Evolutionary conservation across 2,888 invertebrate genomes (phyloP).

Genomic region (Aproaerema taeniolella): DNA sequence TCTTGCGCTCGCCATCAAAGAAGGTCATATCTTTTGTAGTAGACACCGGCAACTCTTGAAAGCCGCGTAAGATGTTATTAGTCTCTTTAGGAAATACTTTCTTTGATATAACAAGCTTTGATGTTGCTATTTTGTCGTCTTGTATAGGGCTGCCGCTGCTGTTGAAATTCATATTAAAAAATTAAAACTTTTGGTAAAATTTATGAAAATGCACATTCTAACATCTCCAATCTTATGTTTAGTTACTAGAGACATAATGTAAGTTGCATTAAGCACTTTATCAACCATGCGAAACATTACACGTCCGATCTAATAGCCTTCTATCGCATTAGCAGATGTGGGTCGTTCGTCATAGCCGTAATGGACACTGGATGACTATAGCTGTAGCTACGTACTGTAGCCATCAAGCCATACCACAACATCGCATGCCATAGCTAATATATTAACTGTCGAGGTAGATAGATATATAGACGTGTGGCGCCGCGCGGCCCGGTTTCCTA

Average conservation of each 20-base stretch:
- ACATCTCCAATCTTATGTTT: too few species aligned
- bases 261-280: too few species aligned
- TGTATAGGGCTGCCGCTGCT: too few species aligned
- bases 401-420: slow-evolving; percentile 2
- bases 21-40: slow-evolving; percentile 15
- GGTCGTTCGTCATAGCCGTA: slow-evolving; percentile 15
- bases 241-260: too few species aligned
- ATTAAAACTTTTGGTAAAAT: too few species aligned
- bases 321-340: slow-evolving; percentile 23
- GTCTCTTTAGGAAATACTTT: too few species aligned
- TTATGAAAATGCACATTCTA: too few species aligned
- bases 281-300: not conserved
- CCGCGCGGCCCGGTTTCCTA: slow-evolving; percentile 14
- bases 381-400: not conserved
- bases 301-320: slow-evolving; percentile 14
- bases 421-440: too few species aligned
- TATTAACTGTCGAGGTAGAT: too few species aligned
- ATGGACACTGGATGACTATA: slow-evolving; percentile 9
- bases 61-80: not conserved
- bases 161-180: too few species aligned
- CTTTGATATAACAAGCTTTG: too few species aligned
- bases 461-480: not conserved
- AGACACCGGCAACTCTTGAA: not conserved
- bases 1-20: slow-evolving; percentile 21
- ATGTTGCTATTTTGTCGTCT: too few species aligned